Evolutionary conservation across 2,113 vertebrate genomes (phyloP), one percentile per base, ranked within the genome.

Genomic region (Butorides virescens): DNA sequence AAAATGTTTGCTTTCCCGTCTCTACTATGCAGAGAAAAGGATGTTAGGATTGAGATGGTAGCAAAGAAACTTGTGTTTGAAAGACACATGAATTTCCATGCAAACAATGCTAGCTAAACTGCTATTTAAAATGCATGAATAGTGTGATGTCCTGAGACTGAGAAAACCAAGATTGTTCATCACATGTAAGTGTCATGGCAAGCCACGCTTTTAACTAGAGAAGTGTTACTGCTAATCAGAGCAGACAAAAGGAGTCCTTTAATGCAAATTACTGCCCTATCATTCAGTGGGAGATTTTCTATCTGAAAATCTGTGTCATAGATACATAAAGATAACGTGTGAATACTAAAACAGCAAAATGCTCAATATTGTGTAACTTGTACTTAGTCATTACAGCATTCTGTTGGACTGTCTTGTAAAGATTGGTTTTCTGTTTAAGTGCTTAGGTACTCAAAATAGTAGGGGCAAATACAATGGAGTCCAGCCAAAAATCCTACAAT

Each of bases 161-260:
- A 18, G 67, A 52, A 82, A 56, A 4, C 7, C 27, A 70, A 56
- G 21, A 46, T 10, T 46, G 25, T 21, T 93, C 61, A 56, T 81
- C 68, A n/a, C 65, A 72, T 49, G 18, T 44, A 83, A 53, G 55
- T 88, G 61, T 68, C 68, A 78, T 55, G 53, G 20, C 21, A 86
- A 93, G 29, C 29, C 75, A 58, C 1, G 4, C 27, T 90, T 94
- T 71, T 71, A 77, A 61, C 55, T 26, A n/a, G 27, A 86, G 20
- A 96, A 95, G 16, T 74, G 61, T 58, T 94, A 67, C 19, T 91
- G 68, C 47, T 92, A 88, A 96, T 92, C 58, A 73, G 49, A 96
- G 73, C 7, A 13, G 74, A 80, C 34, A 79, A 88, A 94, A 70
- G 30, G 11, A 92, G 1, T 4, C 5, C 46, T 66, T 79, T 58